Base-by-base conservation (phyloP, 2,888 invertebrate species). In the Cosmia trapezina region DNA sequence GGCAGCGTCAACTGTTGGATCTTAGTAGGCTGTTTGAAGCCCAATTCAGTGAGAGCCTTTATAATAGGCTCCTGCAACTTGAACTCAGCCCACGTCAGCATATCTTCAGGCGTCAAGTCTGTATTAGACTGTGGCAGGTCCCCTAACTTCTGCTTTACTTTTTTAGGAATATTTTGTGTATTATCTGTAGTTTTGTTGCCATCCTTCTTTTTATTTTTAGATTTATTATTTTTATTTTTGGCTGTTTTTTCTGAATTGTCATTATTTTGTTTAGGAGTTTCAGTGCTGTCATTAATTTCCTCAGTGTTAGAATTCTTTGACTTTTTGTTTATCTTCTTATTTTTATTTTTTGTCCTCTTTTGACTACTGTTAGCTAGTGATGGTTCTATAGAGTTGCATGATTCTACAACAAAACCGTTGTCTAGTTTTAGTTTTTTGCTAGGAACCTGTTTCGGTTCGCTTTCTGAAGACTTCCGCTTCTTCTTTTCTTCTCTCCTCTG, bases 1-100 rank as follows among this genome's bases (percentile, higher is more conserved):
- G 98, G 98, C 57, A 99, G 94, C 0, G 98, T 97, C 76, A 98
- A 90, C 33, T 97, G 96, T 92, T 99, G 99, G 89, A 99, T 99
- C 86, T 97, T 97, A 0, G 99, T 99, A 0, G 99, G 99, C 37
- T 97, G 95, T 56, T 95, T 95, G 91, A 99, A 99, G 0, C 97
- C 97, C 83, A 97, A 96, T 75, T 98, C 98, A 19, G 97, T 96
- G 0, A 99, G 91, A 0, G 98, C 98, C 87, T 96, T 97, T 51
- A 99, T 90, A 71, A 99, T 97, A 4, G 96, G 92, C 5, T 96
- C 95, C 1, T 98, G 98, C 17, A 99, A 97, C 85, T 97, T 97
- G 73, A 97, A 96, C 65, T 96, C 96, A 11, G 96, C 96, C 98
- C 98, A 98, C 0, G 97, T 96, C 83, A 97, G 89, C 94, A 96